A percentile compares a stretch with the other conserved stretches of the same genome.
Evolutionary conservation across 2,797 vertebrate species (phyloP).

Genomic region (Pogoniulus pusillus): DNA sequence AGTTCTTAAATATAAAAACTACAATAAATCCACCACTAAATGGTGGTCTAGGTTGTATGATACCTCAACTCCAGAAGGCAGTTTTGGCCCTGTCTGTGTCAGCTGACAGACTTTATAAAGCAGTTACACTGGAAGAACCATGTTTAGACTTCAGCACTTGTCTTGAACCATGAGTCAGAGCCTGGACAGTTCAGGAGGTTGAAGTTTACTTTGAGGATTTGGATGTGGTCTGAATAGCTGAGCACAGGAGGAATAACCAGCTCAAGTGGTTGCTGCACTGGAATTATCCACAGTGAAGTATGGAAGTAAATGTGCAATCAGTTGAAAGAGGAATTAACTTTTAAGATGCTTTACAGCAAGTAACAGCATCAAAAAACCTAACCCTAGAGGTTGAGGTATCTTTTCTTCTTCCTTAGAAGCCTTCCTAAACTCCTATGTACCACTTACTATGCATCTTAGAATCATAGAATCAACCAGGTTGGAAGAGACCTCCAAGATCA

Average conservation of each 20-base stretch:
- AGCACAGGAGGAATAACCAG: background rate
- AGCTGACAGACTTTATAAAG: background rate
- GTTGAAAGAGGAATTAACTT: background rate
- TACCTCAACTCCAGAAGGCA: background rate
- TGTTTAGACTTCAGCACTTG: background rate
- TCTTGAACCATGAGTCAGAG: background rate
- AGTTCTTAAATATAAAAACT: background rate
- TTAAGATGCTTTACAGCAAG: background rate
- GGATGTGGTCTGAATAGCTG: background rate
- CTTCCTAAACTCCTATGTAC: background rate
- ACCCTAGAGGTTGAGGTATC: background rate
- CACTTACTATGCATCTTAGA: accelerated
- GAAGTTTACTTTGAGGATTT: background rate
- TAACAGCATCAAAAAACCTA: background rate
- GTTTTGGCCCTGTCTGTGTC: background rate
- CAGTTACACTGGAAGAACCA: accelerated
- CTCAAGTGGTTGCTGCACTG: background rate
- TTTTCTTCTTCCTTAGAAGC: background rate
- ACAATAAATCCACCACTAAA: background rate
- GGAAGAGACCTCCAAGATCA: too few species aligned
- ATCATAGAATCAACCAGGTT: too few species aligned
- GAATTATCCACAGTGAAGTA: background rate
- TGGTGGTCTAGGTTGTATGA: background rate
- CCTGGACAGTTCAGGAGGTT: background rate
- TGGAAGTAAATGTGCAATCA: background rate